These are phyloP conservation scores for Polydrusus tereticollis DNA, from an alignment of 2,888 invertebrate species.

Conservation along the genomic window DNA sequence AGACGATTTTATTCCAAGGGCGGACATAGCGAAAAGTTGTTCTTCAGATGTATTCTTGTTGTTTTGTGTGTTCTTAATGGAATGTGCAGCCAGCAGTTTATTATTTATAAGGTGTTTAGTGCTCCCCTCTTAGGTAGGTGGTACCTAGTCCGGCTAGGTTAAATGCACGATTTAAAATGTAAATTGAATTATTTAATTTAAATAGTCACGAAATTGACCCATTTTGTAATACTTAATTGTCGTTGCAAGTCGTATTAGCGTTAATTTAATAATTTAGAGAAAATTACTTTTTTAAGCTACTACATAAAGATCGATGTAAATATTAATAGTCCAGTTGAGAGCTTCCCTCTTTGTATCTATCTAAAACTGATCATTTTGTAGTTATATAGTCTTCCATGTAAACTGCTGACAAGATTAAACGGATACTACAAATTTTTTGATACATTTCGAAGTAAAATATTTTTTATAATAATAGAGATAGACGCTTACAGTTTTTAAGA, in stretches of 20 bases:
- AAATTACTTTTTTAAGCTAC: too few relatives aligned
- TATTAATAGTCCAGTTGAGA: too few relatives aligned
- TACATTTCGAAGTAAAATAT: too few relatives aligned
- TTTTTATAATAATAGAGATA: too few relatives aligned
- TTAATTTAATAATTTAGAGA: not conserved
- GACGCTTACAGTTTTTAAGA: too few relatives aligned
- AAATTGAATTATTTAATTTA: constrained; percentile 4
- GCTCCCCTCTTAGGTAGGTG: constrained; percentile 20
- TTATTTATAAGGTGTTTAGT: constrained; percentile 19
- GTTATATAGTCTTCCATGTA: too few relatives aligned
- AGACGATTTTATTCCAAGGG: constrained; percentile 7
- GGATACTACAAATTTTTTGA: too few relatives aligned
- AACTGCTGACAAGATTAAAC: too few relatives aligned
- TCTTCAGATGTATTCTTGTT: not conserved
- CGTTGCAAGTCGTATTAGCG: not conserved
- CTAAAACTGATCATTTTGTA: too few relatives aligned
- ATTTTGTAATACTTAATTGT: not conserved
- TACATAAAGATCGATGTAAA: too few relatives aligned
- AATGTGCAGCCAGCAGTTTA: constrained; percentile 12
- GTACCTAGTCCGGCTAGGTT: constrained; percentile 8
- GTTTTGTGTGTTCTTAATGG: constrained; percentile 7
- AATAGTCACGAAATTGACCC: constrained; percentile 1
- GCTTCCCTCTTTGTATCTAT: too few relatives aligned
- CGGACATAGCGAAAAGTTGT: not conserved
- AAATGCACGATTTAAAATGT: constrained; percentile 3